Evolutionary conservation across 2,888 invertebrate genomes (phyloP), one percentile per base, ranked within the genome.

Genomic region (Nyleta sp.): DNA sequence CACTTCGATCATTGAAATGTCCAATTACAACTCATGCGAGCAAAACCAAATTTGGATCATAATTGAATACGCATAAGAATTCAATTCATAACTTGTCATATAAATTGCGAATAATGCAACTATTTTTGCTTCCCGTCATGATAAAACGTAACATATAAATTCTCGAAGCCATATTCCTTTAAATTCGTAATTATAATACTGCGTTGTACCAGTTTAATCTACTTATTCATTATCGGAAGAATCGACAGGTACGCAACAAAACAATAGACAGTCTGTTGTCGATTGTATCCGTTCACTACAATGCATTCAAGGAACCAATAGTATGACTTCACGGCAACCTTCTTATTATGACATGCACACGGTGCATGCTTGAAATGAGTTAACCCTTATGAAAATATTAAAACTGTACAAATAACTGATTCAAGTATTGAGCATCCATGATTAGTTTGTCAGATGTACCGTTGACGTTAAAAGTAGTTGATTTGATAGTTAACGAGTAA

Each of bases 301-400:
- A 20, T 59, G 44, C 55, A 35, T 53, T 52, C 11, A 60, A 70
- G 60, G 70, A 70, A 60, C 60, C 42, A 42, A 70, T 59, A 50
- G 40, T 44, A 59, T 46, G 50, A 50, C 68, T 50, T 57, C 38
- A 7, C 18, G n/a, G 17, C 33, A 33, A 48, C 62, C 24, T 20
- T 53, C 18, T 15, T 33, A 52, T 18, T 20, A 17, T 13, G 4
- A 18, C 20, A 31, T 48, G 24, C 68, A 57, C 48, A 31, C 17
- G 28, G 48, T 57, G 48, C 48, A 57, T 13, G 17, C 8, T 50
- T 4, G n/a, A 57, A 59, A 52, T 28, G 22, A 57, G 68, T 46
- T 28, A 13, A 15, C 40, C 38, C 40, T 57, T 55, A 48, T 20
- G 28, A 55, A 64, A 60, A 52, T 48, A 7, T 40, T 17, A 33